Base-by-base conservation (phyloP, 2,113 vertebrate species). In the Nothoprocta perdicaria region DNA sequence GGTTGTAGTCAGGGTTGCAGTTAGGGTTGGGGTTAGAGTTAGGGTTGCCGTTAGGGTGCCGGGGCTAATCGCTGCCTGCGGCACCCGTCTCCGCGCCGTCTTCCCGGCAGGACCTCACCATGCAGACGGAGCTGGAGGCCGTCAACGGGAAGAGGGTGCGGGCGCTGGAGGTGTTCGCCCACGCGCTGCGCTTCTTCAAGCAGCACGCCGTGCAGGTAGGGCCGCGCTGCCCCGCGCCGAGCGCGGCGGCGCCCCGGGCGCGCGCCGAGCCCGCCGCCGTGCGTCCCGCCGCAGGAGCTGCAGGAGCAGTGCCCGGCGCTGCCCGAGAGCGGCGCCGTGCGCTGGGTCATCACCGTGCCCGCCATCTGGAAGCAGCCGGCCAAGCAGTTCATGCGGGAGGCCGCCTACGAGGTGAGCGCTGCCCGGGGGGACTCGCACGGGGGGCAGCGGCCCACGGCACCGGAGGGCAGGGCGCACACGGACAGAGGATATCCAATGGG, bases 301-400 rank as follows among this genome's bases (percentile, higher is more conserved):
- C 97, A 97, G 87, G 99, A 99, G 58, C 99, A 99, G 96, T 98
- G 97, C 6, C 98, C 98, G 0, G 96, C 97, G 0, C 93, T 98
- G 73, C 95, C 98, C 2, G 98, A 98, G 88, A 95, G 88, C 7
- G 98, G 97, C 2, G 97, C 98, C 48, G 96, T 99, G 90, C 97
- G 99, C 92, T 99, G 99, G 99, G 99, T 99, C 26, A 97, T 99
- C 95, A 99, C 99, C 0, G 99, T 99, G n/a, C 99, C 99, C 0
- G 99, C 99, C 45, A 99, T 99, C 94, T 99, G 99, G 99, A 98
- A 98, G 93, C 99, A 99, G 91, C 99, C 99, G 0, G 99, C 99
- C 97, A 99, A 99, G 95, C 99, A 99, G 97, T 99, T 99, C 97
- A 99, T 99, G 99, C 95, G 99, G 89, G 99, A 99, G 86, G 99